Conservation (phyloP, 2,888 invertebrate genomes). For the Griposia aprilina region DNA sequence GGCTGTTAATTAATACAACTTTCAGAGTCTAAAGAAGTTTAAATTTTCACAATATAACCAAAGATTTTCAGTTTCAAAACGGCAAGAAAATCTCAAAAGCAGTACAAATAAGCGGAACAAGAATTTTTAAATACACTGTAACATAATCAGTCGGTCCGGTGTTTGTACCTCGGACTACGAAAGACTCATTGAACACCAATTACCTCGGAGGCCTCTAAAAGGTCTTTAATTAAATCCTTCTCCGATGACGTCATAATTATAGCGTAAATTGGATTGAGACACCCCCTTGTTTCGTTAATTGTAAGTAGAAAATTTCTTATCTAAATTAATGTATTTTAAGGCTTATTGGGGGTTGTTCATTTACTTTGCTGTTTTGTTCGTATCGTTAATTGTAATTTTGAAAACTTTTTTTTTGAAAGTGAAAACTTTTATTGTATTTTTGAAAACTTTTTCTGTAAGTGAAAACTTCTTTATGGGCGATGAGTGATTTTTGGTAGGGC, state of each 20-base stretch:
- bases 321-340: constrained; percentile 81
- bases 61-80: constrained; percentile 3
- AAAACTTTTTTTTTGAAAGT: not conserved
- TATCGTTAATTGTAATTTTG: not conserved
- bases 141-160: constrained; percentile 84
- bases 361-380: constrained; percentile 29
- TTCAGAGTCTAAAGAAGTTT: not conserved
- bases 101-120: constrained; percentile 68
- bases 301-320: constrained; percentile 84
- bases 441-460: no score
- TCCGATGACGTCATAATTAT: constrained; percentile 90
- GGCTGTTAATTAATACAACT: constrained; percentile 19
- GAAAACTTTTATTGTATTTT: not conserved
- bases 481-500: no score
- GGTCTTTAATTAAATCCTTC: constrained; percentile 90
- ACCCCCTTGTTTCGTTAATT: constrained; percentile 88
- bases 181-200: constrained; percentile 90
- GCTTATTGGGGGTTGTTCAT: constrained; percentile 55
- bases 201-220: constrained; percentile 88
- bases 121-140: constrained; percentile 74
- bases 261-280: constrained; percentile 88
- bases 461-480: no score
- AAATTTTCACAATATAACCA: not conserved
- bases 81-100: constrained; percentile 7
- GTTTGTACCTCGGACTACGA: constrained; percentile 84